Evolutionary conservation across 2,797 vertebrate species (phyloP).

Genomic region (Simalia tracyae): DNA sequence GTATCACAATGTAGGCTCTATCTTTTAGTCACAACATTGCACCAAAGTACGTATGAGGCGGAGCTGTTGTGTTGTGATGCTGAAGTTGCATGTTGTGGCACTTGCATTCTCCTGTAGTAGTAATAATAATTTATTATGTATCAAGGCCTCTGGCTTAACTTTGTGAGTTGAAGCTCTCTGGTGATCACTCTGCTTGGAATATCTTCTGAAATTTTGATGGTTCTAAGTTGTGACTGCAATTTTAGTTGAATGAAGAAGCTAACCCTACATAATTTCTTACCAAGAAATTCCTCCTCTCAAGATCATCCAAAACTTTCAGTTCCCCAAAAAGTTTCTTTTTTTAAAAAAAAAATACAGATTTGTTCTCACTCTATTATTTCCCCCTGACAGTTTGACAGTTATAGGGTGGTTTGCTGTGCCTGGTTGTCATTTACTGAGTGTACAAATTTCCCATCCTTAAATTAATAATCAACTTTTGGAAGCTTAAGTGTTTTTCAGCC

Average conservation of each 20-base stretch:
- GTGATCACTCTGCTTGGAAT: neutral
- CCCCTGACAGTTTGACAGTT: conserved; percentile 1
- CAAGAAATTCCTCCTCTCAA: conserved; percentile 2
- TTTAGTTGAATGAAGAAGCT: neutral
- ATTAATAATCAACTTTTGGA: neutral
- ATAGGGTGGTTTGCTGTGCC: neutral
- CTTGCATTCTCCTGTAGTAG: too few species aligned
- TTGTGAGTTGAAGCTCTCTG: neutral
- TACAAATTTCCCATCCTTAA: neutral
- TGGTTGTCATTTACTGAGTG: neutral
- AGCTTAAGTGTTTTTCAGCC: neutral
- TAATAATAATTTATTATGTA: neutral
- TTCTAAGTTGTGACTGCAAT: neutral
- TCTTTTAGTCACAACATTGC: too few species aligned
- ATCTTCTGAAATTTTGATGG: neutral
- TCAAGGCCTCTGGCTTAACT: neutral
- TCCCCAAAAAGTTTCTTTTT: neutral
- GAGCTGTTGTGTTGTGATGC: too few species aligned
- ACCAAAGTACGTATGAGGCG: too few species aligned
- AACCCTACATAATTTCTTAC: conserved; percentile 4
- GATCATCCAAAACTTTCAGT: neutral
- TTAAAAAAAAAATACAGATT: neutral
- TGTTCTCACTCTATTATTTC: neutral
- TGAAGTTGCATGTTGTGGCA: too few species aligned
- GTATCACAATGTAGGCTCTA: too few species aligned